Percentiles rank a stretch among this genome's conserved stretches.
Conservation (phyloP, 2,113 vertebrate species). For the Mixornis gularis region DNA sequence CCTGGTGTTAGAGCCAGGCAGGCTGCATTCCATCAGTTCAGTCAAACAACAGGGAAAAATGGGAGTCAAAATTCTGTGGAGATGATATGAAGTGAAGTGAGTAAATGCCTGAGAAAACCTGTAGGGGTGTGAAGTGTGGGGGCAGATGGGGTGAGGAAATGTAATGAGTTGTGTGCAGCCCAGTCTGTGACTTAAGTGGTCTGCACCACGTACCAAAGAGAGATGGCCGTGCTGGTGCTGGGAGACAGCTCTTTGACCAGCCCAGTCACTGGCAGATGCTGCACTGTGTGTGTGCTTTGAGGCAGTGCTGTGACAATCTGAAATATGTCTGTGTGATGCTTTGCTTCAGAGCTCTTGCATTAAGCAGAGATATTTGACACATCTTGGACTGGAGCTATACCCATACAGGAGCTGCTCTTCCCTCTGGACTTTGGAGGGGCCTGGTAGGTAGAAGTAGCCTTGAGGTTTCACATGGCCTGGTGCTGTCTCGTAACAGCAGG, state of each 20-base stretch:
- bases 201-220: accelerated
- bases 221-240: neutral
- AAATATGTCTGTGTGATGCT: neutral
- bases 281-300: neutral
- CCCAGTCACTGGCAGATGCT: neutral
- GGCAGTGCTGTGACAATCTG: neutral
- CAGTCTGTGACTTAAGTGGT: neutral
- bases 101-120: neutral
- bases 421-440: accelerated
- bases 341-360: neutral
- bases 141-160: neutral
- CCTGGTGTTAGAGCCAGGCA: neutral
- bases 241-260: neutral
- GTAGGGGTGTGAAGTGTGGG: neutral
- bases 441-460: neutral
- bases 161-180: neutral
- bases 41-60: neutral
- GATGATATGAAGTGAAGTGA: neutral
- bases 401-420: neutral
- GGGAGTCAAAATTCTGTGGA: neutral
- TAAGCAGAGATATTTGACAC: neutral
- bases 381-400: neutral
- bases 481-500: neutral
- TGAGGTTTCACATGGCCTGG: neutral
- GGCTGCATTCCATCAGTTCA: neutral